Conservation (phyloP, 2,888 invertebrate species). For the Synergus gifuensis region DNA sequence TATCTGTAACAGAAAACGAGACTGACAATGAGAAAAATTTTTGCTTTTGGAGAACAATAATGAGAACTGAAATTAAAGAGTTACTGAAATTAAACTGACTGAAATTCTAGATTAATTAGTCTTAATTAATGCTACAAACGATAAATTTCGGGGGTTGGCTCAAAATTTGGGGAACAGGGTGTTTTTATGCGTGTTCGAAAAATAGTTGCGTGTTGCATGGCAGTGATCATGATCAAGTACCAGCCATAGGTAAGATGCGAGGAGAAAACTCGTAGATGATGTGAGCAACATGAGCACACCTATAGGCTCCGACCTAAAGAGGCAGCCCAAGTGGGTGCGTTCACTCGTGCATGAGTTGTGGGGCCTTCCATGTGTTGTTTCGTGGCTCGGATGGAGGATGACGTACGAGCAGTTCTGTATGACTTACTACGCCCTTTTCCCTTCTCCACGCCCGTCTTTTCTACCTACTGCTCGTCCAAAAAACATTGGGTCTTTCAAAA, state of each 20-base stretch:
- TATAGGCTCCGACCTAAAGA: conserved; percentile 68
- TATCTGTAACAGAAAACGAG: too few relatives aligned
- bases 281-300: conserved; percentile 55
- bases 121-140: not conserved
- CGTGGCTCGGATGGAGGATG: conserved; percentile 75
- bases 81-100: too few relatives aligned
- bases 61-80: too few relatives aligned
- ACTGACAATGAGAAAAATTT: too few relatives aligned
- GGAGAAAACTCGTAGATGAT: conserved; percentile 44
- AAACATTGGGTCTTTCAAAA: conserved; percentile 66
- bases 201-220: conserved; percentile 10
- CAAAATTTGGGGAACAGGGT: not conserved
- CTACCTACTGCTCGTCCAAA: conserved; percentile 70
- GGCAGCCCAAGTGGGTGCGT: conserved; percentile 71
- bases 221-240: not conserved
- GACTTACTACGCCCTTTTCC: conserved; percentile 77
- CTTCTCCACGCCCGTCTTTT: conserved; percentile 73
- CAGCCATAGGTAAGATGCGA: conserved; percentile 58
- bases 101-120: too few relatives aligned
- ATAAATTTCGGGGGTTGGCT: not conserved
- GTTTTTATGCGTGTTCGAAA: not conserved
- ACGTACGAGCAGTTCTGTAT: conserved; percentile 75
- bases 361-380: conserved; percentile 71
- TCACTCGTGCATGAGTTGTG: conserved; percentile 61
- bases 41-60: too few relatives aligned